Base-by-base conservation (phyloP, 2,888 invertebrate species). In the Sipha maydis region DNA sequence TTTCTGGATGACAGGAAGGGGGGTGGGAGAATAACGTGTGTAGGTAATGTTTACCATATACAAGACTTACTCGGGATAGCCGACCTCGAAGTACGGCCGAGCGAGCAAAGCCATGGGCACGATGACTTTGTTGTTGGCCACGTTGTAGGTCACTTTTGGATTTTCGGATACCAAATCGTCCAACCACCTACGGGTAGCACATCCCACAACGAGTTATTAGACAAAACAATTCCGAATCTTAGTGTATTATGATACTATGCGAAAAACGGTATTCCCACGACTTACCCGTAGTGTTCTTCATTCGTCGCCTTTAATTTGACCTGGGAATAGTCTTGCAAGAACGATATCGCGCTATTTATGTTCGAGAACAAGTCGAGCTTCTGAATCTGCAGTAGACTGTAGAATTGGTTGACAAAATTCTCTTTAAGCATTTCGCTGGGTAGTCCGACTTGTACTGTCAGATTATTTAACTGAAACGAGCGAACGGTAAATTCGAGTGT, bases 281-380 rank as follows among this genome's bases (percentile, higher is more conserved):
- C 79, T 89, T 89, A 91, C 91, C 90, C 91, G 85, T 92, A 91
- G 83, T 93, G 92, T 38, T 91, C 91, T 34, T 91, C 91, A 25
- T 91, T 90, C 34, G 92, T 91, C 71, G 91, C 91, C 5, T 90
- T 91, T 54, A 93, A 91, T 79, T 92, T 91, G 75, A 91, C 91
- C 90, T 93, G 92, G 89, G 92, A 92, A 54, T 92, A 90, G 89
- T 92, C 91, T 83, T 92, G 92, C 67, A 92, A 91, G 90, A 93
- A 94, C 3, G 90, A 90, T 73, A 93, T 92, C 0, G 93, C 92
- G 90, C 92, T 92, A 76, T 92, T 91, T 8, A 93, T 91, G 90
- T 93, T 94, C 88, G 92, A 92, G 90, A 94, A 94, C 90, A 94
- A 93, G 90, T 93, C 93, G 34, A 92, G 91, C 90, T 92, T 92